Percentiles rank a stretch among this genome's conserved stretches.
These are phyloP conservation scores for Thryonomys swinderianus DNA, from an alignment of 2,113 vertebrate genomes.

Conservation along the genomic window DNA sequence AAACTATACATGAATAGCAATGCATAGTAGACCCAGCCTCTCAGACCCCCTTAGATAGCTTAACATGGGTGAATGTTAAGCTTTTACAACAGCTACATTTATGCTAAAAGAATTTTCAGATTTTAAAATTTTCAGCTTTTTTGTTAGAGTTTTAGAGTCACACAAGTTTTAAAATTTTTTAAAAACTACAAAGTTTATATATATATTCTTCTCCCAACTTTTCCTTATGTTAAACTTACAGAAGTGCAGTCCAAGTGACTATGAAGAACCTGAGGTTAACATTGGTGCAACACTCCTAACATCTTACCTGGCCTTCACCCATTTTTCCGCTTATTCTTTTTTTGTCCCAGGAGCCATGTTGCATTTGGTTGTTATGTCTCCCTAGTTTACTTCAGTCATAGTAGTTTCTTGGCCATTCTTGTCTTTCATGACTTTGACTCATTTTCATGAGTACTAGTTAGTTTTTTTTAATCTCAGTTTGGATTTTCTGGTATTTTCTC, in stretches of 20 bases:
- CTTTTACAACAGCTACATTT: background rate
- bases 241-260: background rate
- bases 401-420: background rate
- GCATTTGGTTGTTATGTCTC: background rate
- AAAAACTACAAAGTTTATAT: background rate
- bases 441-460: background rate
- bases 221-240: background rate
- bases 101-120: background rate
- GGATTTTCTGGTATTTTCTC: background rate
- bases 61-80: background rate
- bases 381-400: background rate
- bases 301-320: background rate
- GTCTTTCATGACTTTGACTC: background rate
- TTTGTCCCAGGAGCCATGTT: background rate
- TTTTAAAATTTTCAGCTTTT: background rate
- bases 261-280: background rate
- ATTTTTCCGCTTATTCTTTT: background rate
- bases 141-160: background rate
- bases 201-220: background rate
- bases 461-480: conserved; percentile 5
- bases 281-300: background rate
- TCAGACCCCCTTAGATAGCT: background rate
- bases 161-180: background rate
- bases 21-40: background rate
- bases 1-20: background rate